Base-by-base conservation (phyloP, 2,113 vertebrate species). In the Melanostigma gelatinosum region DNA sequence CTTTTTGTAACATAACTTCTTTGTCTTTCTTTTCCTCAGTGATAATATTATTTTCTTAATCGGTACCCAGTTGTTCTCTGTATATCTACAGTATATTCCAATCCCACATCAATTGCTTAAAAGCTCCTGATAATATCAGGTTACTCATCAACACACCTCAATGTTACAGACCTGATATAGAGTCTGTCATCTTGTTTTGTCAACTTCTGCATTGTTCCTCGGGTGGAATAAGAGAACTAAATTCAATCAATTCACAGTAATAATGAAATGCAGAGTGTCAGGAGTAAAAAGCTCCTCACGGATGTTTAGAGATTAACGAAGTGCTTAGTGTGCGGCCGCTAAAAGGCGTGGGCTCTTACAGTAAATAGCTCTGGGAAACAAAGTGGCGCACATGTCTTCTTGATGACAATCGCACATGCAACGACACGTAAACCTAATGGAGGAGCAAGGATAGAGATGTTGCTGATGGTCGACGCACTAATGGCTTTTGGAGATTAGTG, bases 401-500 rank as follows among this genome's bases (percentile, higher is more conserved):
- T 83, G 78, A 87, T 89, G 69, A 75, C 82, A 82, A 80, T 62
- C 82, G 58, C 4, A 10, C 57, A 64, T 79, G 65, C 79, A 88
- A 86, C 50, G 65, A 58, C 84, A 88, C 87, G 54, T 70, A 84
- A 61, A 77, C 52, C 79, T 88, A 89, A 92, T 88, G 90, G 87
- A 81, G 70, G 57, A 50, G 77, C 32, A 4, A 24, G n/a, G 72
- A 75, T 20, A n/a, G 79, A 75, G 38, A 70, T 81, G 57, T 72
- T 61, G 36, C 78, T 79, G 76, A n/a, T 70, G 79, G 79, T 71
- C 63, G 58, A 87, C 8, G 4, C 57, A 1, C 82, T 90, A 92
- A 92, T 92, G 88, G 85, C 70, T 89, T 87, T 72, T 68, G 85
- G 77, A 86, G 89, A 91, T 91, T 88, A 88, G 86, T 46, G 65